A percentile compares a stretch with the other conserved stretches of the same genome.
These are phyloP conservation scores for Agriotes lineatus DNA, from an alignment of 2,888 invertebrate species.

Conservation along the genomic window DNA sequence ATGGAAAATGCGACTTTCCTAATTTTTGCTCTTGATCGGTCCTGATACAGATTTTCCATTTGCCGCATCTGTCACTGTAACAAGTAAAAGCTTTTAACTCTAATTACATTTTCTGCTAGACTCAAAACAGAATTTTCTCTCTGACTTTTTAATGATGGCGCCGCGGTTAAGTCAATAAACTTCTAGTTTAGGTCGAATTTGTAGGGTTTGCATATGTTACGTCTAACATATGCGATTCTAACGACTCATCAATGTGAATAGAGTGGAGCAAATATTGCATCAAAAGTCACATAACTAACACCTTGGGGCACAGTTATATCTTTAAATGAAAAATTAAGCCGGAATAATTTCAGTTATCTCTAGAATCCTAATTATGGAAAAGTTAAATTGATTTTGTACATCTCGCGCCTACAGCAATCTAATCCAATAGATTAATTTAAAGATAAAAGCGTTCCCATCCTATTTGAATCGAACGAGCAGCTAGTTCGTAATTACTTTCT, in stretches of 20 bases:
- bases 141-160: neutral
- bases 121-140: constrained; percentile 11
- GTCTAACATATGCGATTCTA: too few relatives aligned
- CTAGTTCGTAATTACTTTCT: neutral
- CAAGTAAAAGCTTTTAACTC: constrained; percentile 34
- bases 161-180: too few relatives aligned
- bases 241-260: too few relatives aligned
- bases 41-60: constrained; percentile 7
- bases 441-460: neutral
- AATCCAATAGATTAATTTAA: constrained; percentile 20
- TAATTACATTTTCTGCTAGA: constrained; percentile 29
- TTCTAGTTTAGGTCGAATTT: too few relatives aligned
- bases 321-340: neutral
- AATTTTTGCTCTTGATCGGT: neutral
- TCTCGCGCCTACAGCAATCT: constrained; percentile 9
- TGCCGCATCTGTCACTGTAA: constrained; percentile 25
- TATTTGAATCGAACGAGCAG: neutral
- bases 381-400: constrained; percentile 18
- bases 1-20: too few relatives aligned
- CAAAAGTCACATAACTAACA: neutral
- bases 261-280: neutral
- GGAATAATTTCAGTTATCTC: constrained; percentile 2
- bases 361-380: constrained; percentile 17
- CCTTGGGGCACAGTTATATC: neutral
- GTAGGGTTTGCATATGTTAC: too few relatives aligned